phyloP scores from a whole-genome alignment of 2,888 invertebrate genomes.

The Microctonus hyperodae region DNA sequence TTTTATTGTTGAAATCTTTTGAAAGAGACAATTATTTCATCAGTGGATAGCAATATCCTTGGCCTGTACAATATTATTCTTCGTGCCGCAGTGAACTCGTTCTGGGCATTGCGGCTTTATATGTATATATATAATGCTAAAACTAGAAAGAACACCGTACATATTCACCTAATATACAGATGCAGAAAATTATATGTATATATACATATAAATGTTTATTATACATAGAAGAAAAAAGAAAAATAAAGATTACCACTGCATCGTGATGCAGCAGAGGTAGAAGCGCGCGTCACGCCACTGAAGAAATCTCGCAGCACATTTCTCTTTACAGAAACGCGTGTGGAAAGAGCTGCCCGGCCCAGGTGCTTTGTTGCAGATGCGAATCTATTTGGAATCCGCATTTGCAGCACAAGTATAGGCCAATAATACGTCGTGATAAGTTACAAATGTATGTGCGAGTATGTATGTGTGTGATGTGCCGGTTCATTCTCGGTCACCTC shows the following conservation, averaged over 20 bases:
- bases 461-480: constrained; percentile 7
- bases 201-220: constrained; percentile 11
- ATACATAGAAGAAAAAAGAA: constrained; percentile 20
- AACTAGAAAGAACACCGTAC: constrained; percentile 26
- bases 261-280: constrained; percentile 13
- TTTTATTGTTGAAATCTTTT: not conserved
- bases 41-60: constrained; percentile 3
- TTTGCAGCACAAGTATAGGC: not conserved
- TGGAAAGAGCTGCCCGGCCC: constrained; percentile 13
- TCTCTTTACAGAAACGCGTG: constrained; percentile 19
- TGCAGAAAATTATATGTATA: constrained; percentile 20
- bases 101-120: constrained; percentile 24
- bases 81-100: constrained; percentile 29
- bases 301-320: constrained; percentile 4
- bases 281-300: constrained; percentile 12
- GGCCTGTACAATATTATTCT: constrained; percentile 15
- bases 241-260: constrained; percentile 14
- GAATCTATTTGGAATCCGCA: constrained; percentile 20
- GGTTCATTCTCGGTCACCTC: constrained; percentile 6
- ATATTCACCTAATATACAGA: constrained; percentile 15
- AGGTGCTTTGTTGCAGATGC: constrained; percentile 15
- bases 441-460: not conserved
- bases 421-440: constrained; percentile 17
- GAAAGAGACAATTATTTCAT: not conserved
- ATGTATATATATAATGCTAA: constrained; percentile 4